Conservation (phyloP, 2,888 invertebrate genomes). For the Eumacrocentrus americanus region DNA sequence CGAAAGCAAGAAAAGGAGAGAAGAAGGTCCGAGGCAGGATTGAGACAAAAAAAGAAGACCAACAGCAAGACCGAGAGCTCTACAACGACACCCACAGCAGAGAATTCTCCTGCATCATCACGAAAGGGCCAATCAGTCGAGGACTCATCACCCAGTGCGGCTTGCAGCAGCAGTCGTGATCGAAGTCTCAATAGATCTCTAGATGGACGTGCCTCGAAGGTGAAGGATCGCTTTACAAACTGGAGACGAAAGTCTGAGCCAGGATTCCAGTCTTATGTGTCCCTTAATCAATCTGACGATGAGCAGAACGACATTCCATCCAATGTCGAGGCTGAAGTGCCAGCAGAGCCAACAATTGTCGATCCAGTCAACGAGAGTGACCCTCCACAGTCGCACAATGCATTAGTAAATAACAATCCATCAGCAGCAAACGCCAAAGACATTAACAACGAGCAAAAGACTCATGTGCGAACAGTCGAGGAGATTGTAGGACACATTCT, state of each 20-base stretch:
- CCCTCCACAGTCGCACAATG: constrained; percentile 17
- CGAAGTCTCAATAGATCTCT: constrained; percentile 50
- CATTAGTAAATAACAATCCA: constrained; percentile 21
- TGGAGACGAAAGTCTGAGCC: constrained; percentile 79
- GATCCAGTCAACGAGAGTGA: constrained; percentile 8
- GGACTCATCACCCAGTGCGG: constrained; percentile 37
- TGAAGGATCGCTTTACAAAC: constrained; percentile 65
- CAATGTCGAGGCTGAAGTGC: background rate
- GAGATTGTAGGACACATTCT: constrained; percentile 82
- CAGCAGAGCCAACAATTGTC: constrained; percentile 15
- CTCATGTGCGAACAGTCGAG: constrained; percentile 67
- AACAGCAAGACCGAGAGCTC: constrained; percentile 61
- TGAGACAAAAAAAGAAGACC: constrained; percentile 67
- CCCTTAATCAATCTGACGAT: constrained; percentile 53
- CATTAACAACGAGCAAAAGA: constrained; percentile 29
- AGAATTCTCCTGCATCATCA: constrained; percentile 50
- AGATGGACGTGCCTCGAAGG: constrained; percentile 54
- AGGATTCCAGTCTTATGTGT: constrained; percentile 63
- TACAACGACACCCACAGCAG: constrained; percentile 44
- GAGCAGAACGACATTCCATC: constrained; percentile 37
- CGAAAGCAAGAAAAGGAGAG: constrained; percentile 77
- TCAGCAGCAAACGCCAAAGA: constrained; percentile 24
- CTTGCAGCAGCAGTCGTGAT: constrained; percentile 45
- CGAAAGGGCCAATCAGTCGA: constrained; percentile 30
- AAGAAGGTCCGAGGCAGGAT: constrained; percentile 69